Evolutionary conservation across 2,797 vertebrate species (phyloP).

Genomic region (Peromyscus eremicus): DNA sequence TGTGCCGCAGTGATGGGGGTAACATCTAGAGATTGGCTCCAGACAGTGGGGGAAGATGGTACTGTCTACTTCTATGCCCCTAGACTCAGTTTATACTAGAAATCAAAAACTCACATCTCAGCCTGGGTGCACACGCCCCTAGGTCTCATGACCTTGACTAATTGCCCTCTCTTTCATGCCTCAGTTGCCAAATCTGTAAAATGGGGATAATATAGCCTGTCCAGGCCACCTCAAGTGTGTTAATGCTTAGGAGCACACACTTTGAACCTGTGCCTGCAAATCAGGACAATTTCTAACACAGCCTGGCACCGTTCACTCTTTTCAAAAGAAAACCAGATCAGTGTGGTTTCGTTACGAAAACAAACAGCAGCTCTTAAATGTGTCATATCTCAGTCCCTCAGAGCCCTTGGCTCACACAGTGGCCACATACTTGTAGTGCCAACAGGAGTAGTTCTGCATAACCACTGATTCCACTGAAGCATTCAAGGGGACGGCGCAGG

Average conservation of each 20-base stretch:
- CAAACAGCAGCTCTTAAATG: slow-evolving; percentile 49
- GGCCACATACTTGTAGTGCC: neutral
- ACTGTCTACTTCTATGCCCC: neutral
- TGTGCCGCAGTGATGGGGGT: neutral
- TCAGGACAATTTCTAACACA: neutral
- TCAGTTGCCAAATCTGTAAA: slow-evolving; percentile 31
- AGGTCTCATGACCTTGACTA: neutral
- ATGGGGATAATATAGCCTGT: neutral
- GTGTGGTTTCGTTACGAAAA: slow-evolving; percentile 62
- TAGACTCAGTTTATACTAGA: neutral
- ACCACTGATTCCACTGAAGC: neutral
- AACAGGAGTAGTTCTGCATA: neutral
- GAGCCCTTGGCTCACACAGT: slow-evolving; percentile 40
- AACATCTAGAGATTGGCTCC: neutral
- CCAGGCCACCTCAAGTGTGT: neutral
- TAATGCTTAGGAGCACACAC: neutral
- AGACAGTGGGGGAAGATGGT: neutral
- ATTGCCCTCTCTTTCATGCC: neutral
- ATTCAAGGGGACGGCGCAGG: no score
- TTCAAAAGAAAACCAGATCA: slow-evolving; percentile 38
- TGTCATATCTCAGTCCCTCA: slow-evolving; percentile 33
- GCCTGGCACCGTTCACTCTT: slow-evolving; percentile 37
- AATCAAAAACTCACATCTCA: neutral
- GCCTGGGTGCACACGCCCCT: neutral
- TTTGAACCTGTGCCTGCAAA: neutral